Evolutionary conservation across 1,140 invertebrate species (phyloP).

Genomic region (Heliothis subflexa): DNA sequence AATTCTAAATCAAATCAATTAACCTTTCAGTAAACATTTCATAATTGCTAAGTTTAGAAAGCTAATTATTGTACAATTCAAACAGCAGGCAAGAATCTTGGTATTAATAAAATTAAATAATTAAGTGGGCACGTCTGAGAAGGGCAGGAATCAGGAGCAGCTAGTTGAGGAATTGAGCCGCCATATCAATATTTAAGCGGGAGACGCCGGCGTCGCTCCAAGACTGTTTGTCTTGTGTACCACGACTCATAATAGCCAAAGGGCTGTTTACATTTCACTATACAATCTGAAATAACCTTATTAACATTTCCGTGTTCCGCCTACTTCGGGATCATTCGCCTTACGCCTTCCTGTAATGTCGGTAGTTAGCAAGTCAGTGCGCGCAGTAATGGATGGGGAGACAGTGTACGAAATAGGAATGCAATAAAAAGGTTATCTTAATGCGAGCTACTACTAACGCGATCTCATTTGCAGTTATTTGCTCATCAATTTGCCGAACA

Average conservation of each 20-base stretch:
- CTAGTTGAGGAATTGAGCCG: conserved; percentile 44
- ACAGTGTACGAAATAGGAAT: conserved; percentile 41
- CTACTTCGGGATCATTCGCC: conserved; percentile 43
- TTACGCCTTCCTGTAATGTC: conserved; percentile 45
- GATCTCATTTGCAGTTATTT: conserved; percentile 34
- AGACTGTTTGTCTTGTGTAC: conserved; percentile 72
- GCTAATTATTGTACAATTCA: conserved; percentile 43
- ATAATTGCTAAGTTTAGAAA: conserved; percentile 4
- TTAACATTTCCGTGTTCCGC: conserved; percentile 62
- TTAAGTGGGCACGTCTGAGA: conserved; percentile 54
- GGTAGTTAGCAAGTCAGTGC: conserved; percentile 39
- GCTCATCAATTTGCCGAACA: conserved; percentile 22
- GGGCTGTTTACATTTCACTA: conserved; percentile 72
- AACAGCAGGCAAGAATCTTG: conserved; percentile 33
- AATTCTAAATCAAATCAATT: conserved; percentile 19
- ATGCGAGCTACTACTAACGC: conserved; percentile 2
- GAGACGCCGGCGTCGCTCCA: conserved; percentile 60
- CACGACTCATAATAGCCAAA: conserved; percentile 69
- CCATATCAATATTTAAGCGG: conserved; percentile 71
- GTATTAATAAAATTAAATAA: conserved; percentile 61
- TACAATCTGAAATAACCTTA: conserved; percentile 69
- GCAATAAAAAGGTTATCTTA: conserved; percentile 38
- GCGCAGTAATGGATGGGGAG: conserved; percentile 27
- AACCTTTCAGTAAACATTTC: background rate
- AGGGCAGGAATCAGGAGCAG: conserved; percentile 47